Conservation (phyloP, 2,888 invertebrate genomes). For the Cheiracanthium punctorium region DNA sequence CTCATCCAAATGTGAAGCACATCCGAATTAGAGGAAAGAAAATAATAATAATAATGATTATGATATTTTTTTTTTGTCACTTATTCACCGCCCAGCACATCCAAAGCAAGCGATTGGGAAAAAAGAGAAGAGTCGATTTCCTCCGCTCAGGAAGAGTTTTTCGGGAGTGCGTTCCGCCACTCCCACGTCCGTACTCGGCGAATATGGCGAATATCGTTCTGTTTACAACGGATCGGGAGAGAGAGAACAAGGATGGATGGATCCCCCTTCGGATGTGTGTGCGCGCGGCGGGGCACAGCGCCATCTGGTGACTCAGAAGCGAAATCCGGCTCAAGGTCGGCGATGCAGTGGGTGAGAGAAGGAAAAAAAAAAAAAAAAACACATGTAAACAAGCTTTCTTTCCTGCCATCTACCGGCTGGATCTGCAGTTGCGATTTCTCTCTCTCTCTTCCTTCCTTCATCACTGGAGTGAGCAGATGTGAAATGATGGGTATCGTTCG, state of each 20-base stretch:
- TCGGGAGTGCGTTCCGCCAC: conserved; percentile 25
- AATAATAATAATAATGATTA: no score
- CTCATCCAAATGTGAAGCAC: neutral
- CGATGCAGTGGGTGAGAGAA: conserved; percentile 3
- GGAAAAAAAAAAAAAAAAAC: conserved; percentile 25
- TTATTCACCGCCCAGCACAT: neutral
- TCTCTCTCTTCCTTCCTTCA: neutral
- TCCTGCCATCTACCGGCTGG: conserved; percentile 17
- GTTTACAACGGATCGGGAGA: conserved; percentile 51
- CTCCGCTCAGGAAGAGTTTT: neutral
- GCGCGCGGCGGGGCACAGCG: conserved; percentile 30
- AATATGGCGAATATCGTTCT: conserved; percentile 56
- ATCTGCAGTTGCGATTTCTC: neutral
- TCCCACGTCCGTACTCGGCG: conserved; percentile 54
- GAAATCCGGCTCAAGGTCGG: conserved; percentile 64
- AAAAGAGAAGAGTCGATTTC: neutral
- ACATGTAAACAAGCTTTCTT: conserved; percentile 8
- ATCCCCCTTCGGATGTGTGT: conserved; percentile 31
- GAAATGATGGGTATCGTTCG: no score
- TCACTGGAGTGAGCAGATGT: no score
- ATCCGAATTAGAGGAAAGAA: no score
- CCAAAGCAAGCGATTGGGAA: no score
- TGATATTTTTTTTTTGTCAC: no score
- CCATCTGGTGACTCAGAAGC: conserved; percentile 51
- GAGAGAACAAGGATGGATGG: no score